Evolutionary conservation across 2,113 vertebrate species (phyloP).

Genomic region (Poeciliopsis prolifica): DNA sequence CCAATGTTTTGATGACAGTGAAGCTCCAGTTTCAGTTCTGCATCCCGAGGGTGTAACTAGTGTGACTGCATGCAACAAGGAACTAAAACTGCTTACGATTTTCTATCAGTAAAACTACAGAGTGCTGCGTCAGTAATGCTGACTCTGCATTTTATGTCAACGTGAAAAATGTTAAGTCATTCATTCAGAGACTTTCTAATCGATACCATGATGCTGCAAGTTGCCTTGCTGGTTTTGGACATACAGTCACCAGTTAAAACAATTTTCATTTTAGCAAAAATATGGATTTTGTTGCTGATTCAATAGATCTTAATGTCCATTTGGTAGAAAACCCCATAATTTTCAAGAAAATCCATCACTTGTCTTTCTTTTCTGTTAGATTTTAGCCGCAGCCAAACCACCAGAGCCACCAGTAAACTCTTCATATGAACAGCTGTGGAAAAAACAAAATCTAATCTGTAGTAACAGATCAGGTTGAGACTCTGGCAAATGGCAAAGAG

Average conservation of each 20-base stretch:
- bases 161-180: not conserved
- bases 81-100: constrained; percentile 15
- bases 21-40: constrained; percentile 14
- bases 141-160: not conserved
- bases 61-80: not conserved
- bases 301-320: not conserved
- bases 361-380: too few species aligned
- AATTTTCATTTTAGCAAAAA: too few species aligned
- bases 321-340: not conserved
- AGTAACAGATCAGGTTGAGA: too few species aligned
- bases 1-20: not conserved
- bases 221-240: not conserved
- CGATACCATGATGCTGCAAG: not conserved
- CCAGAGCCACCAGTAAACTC: too few species aligned
- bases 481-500: too few species aligned
- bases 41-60: not conserved
- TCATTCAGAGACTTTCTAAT: not conserved
- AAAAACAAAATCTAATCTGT: too few species aligned
- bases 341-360: too few species aligned
- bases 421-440: too few species aligned
- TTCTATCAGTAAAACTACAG: not conserved
- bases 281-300: not conserved
- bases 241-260: not conserved
- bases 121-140: not conserved
- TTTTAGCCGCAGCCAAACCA: too few species aligned